Evolutionary conservation across 92 coral and sea anemone species (phyloP).

Genomic region (Parazoanthus atlanticus): DNA sequence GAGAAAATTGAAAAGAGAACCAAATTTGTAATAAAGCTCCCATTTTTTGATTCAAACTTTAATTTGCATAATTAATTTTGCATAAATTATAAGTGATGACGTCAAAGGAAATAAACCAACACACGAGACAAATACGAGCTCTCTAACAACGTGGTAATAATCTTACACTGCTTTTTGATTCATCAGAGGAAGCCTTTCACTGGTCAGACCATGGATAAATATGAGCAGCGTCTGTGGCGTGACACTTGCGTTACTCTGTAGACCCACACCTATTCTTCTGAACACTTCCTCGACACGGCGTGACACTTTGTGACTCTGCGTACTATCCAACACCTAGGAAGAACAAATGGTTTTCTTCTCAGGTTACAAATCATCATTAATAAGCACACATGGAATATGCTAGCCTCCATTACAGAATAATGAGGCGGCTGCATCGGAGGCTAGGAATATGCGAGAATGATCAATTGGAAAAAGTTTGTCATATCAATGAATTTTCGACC

Average conservation of each 20-base stretch:
- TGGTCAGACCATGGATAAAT: conserved; percentile 79
- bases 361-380: too few species aligned
- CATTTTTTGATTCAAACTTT: too few species aligned
- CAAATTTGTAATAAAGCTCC: too few species aligned
- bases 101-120: background rate
- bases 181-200: conserved; percentile 78
- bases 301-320: conserved; percentile 90
- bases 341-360: background rate
- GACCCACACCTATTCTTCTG: conserved; percentile 79
- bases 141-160: background rate
- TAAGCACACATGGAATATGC: too few species aligned
- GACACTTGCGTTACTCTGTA: conserved; percentile 76
- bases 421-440: background rate
- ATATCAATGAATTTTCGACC: background rate
- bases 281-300: conserved; percentile 87
- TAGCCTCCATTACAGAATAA: background rate
- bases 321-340: conserved; percentile 80
- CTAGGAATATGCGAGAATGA: too few species aligned
- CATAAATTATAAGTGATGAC: too few species aligned
- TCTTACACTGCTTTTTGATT: conserved; percentile 52
- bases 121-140: background rate
- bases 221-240: conserved; percentile 75
- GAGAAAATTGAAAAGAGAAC: too few species aligned
- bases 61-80: too few species aligned
- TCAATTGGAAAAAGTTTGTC: background rate